Percentiles rank a stretch among this genome's conserved stretches.
phyloP scores from a whole-genome alignment of 2,888 invertebrate genomes.

The Tipula vernalis region DNA sequence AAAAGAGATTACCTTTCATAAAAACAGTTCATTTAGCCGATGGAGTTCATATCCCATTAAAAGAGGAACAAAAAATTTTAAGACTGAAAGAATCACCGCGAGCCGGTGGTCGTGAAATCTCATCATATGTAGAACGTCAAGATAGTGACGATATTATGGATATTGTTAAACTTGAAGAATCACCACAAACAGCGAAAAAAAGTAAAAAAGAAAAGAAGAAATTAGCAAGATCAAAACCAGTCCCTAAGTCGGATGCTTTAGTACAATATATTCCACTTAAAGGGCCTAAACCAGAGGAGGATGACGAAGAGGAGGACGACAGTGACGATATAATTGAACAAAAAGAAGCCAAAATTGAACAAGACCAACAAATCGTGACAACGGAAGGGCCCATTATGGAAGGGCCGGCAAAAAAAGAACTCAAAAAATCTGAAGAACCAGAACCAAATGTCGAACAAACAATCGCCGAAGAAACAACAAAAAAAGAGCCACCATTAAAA shows the following conservation, averaged over 20 bases:
- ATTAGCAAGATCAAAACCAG: constrained; percentile 21
- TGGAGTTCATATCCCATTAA: constrained; percentile 31
- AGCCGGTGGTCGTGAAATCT: constrained; percentile 39
- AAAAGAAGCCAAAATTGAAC: not conserved
- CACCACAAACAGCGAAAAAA: constrained; percentile 32
- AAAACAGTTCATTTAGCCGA: constrained; percentile 30
- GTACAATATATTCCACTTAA: constrained; percentile 25
- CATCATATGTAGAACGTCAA: constrained; percentile 35
- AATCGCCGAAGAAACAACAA: constrained; percentile 18
- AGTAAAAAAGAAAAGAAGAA: constrained; percentile 15
- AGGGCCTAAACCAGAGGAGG: not conserved
- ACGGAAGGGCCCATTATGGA: not conserved
- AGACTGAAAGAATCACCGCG: constrained; percentile 48
- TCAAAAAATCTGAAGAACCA: constrained; percentile 6
- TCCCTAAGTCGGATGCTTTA: constrained; percentile 29
- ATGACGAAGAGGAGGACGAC: constrained; percentile 7
- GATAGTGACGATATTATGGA: constrained; percentile 35
- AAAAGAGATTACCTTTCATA: constrained; percentile 21
- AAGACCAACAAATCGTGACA: not conserved
- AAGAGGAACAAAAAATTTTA: constrained; percentile 41
- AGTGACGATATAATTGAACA: not conserved
- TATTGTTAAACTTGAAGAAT: constrained; percentile 34
- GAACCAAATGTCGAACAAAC: constrained; percentile 39
- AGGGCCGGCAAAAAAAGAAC: not conserved
- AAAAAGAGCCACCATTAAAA: constrained; percentile 22